These are phyloP conservation scores for Oreochromis aureus DNA, from an alignment of 2,113 vertebrate genomes.

Conservation along the genomic window DNA sequence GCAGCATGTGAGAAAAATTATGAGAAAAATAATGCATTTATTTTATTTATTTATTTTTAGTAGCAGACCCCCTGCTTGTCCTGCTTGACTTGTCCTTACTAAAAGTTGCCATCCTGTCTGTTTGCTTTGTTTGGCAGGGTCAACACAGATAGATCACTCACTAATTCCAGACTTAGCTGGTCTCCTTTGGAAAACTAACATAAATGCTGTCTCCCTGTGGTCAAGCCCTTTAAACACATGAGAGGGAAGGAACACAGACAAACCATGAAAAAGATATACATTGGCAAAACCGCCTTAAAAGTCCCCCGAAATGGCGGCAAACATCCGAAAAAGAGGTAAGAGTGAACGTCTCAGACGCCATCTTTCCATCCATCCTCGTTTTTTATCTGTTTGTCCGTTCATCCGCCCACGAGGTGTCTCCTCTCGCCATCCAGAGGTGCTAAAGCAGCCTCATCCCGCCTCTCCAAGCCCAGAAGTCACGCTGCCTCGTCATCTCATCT, in stretches of 20 bases:
- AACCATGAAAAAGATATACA: slow-evolving; percentile 82
- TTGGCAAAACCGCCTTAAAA: slow-evolving; percentile 79
- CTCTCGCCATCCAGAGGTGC: slow-evolving; percentile 23
- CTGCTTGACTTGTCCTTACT: slow-evolving; percentile 1
- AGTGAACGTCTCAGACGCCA: slow-evolving; percentile 8
- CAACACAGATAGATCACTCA: slow-evolving; percentile 55
- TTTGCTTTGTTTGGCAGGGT: slow-evolving; percentile 73
- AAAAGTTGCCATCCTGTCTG: slow-evolving; percentile 50
- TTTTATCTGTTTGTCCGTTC: slow-evolving; percentile 48
- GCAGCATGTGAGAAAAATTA: neutral
- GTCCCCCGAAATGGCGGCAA: slow-evolving; percentile 74
- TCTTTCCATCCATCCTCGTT: slow-evolving; percentile 28
- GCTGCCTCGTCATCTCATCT: slow-evolving; percentile 52
- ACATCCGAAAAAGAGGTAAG: slow-evolving; percentile 79
- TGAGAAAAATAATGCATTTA: neutral
- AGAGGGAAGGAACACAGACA: slow-evolving; percentile 68
- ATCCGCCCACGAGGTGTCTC: slow-evolving; percentile 51
- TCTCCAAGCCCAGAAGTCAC: slow-evolving; percentile 32
- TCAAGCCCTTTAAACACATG: slow-evolving; percentile 64
- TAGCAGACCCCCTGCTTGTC: neutral
- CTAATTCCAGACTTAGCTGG: slow-evolving; percentile 51
- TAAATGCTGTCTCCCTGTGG: slow-evolving; percentile 42
- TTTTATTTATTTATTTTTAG: neutral
- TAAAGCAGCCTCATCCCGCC: slow-evolving; percentile 28
- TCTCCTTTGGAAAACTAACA: slow-evolving; percentile 36